Base-by-base conservation (phyloP, 1,140 invertebrate genomes). In the Sweltsa coloradensis region DNA sequence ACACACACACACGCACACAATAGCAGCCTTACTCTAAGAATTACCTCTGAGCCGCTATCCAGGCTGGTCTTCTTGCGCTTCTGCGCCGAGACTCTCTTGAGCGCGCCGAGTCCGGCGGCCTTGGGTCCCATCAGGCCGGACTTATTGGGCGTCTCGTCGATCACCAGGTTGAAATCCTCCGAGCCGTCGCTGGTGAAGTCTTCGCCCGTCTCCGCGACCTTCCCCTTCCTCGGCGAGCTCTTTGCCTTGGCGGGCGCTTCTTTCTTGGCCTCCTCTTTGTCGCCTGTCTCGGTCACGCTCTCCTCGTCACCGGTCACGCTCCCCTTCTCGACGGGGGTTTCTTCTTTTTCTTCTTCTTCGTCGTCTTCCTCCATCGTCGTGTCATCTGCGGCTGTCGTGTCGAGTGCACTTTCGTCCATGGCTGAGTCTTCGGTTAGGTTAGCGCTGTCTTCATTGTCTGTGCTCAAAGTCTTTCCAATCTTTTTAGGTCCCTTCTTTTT, bases 91-190 rank as follows among this genome's bases (percentile, higher is more conserved):
- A 31, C 36, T 50, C 47, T 2, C 5, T 13, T 11, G 39, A n/a
- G 22, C 41, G 7, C 14, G 9, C 9, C 23, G 19, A 34, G 39
- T n/a, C 22, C 34, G n/a, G 46, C 41, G 42, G 14, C 39, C 36
- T 49, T 43, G 16, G 29, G 19, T 43, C 23, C 41, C 19, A 9
- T 48, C 31, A 27, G 13, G 18, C n/a, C 7, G 31, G 23, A 14
- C 41, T 31, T 43, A 25, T 49, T 48, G 31, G 36, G 26, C 14
- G 53, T 53, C 52, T 63, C 59, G 48, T 65, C 63, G 41, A 59
- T 63, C 9, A 60, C 50, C 27, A 62, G 44, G 18, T 56, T 56
- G n/a, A n/a, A n/a, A n/a, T n/a, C n/a, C n/a, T n/a, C n/a, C n/a
- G n/a, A n/a, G n/a, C n/a, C n/a, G n/a, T n/a, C n/a, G n/a, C n/a